Conservation (phyloP, 2,888 invertebrate genomes). For the Erebia epiphron region DNA sequence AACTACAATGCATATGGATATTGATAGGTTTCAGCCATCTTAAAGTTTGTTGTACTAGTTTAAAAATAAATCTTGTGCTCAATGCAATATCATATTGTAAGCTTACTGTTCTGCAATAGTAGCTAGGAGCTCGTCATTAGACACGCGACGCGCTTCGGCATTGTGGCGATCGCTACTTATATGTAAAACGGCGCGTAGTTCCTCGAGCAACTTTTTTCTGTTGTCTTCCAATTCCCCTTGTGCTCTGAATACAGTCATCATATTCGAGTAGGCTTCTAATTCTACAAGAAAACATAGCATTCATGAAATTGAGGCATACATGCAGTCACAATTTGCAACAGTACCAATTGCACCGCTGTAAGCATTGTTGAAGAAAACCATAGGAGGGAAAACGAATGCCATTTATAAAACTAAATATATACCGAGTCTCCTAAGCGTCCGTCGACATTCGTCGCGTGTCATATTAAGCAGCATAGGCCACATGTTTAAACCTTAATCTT, state of each 20-base stretch:
- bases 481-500: conserved; percentile 66
- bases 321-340: conserved; percentile 43
- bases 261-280: conserved; percentile 95
- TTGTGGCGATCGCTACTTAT: conserved; percentile 95
- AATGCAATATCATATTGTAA: conserved; percentile 50
- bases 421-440: conserved; percentile 94
- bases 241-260: conserved; percentile 95
- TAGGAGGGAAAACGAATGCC: conserved; percentile 82
- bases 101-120: conserved; percentile 95
- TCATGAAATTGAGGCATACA: conserved; percentile 43
- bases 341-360: conserved; percentile 50
- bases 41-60: conserved; percentile 63
- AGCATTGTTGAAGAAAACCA: conserved; percentile 66
- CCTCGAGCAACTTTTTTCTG: conserved; percentile 92
- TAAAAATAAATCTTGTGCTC: conserved; percentile 69
- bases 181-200: conserved; percentile 91
- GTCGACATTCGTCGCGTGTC: conserved; percentile 94
- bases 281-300: conserved; percentile 84
- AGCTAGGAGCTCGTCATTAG: conserved; percentile 94
- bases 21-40: conserved; percentile 64
- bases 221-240: conserved; percentile 94
- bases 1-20: background rate
- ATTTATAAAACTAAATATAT: conserved; percentile 79
- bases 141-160: conserved; percentile 95
- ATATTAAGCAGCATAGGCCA: conserved; percentile 90